Percentiles rank a stretch among this genome's conserved stretches.
Conservation (phyloP, 2,797 vertebrate genomes). For the Sebastes steindachneri region DNA sequence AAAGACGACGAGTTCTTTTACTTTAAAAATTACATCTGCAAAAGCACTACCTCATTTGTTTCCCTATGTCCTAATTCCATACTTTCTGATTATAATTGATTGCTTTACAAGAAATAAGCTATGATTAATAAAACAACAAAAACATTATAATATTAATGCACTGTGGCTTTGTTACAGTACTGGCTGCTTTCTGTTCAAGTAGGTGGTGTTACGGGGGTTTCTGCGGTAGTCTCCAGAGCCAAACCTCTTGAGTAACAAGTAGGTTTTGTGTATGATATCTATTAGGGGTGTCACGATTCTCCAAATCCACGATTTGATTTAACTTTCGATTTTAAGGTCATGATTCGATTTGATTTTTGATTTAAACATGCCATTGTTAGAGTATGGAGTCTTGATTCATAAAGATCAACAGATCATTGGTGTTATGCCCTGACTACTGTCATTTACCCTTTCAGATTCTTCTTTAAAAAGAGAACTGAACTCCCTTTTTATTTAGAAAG, state of each 20-base stretch:
- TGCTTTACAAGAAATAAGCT: not conserved
- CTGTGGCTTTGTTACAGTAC: not conserved
- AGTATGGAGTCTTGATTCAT: no score
- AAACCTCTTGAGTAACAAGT: not conserved
- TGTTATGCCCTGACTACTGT: no score
- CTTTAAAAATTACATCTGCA: not conserved
- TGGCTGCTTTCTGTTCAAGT: not conserved
- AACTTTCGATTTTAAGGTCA: no score
- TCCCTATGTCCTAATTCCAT: not conserved
- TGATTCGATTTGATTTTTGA: no score
- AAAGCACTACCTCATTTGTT: not conserved
- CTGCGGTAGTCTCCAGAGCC: not conserved
- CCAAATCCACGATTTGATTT: no score
- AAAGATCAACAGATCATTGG: accelerated
- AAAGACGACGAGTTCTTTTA: not conserved
- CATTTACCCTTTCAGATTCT: no score
- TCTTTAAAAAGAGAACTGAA: no score
- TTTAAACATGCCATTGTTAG: no score
- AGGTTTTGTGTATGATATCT: not conserved
- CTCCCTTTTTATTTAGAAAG: no score
- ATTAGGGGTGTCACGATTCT: not conserved
- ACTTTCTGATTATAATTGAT: not conserved
- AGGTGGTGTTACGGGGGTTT: not conserved
- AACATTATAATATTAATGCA: not conserved
- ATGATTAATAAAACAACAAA: not conserved